Evolutionary conservation across 2,113 vertebrate genomes (phyloP).

Genomic region (Notiomystis cincta): DNA sequence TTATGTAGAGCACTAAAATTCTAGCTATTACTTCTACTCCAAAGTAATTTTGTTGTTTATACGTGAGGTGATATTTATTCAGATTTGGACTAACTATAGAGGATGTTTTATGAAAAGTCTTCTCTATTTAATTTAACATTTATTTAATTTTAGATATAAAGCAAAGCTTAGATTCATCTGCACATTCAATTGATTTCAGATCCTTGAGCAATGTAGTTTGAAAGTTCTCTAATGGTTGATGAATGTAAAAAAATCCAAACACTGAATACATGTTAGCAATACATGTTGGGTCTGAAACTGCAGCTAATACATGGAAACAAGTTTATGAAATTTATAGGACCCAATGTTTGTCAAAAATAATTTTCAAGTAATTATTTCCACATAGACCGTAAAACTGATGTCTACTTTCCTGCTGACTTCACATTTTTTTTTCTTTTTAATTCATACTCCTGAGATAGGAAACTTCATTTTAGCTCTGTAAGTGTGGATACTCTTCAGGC

Average conservation of each 20-base stretch:
- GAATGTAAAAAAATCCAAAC: not conserved
- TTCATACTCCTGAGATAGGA: not conserved
- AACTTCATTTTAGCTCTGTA: not conserved
- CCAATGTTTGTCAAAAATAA: not conserved
- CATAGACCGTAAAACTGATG: not conserved
- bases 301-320: not conserved
- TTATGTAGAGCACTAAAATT: not conserved
- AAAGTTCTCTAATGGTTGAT: not conserved
- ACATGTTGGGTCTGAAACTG: not conserved
- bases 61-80: not conserved
- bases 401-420: not conserved
- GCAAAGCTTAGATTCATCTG: not conserved
- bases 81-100: not conserved
- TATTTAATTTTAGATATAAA: not conserved
- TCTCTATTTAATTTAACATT: not conserved
- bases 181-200: not conserved
- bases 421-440: not conserved
- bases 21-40: not conserved
- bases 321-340: not conserved
- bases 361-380: not conserved
- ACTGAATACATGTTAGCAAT: not conserved
- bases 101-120: not conserved
- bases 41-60: not conserved
- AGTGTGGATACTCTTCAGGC: not conserved
- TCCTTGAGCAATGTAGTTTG: not conserved